Percentiles rank a stretch among this genome's conserved stretches.
phyloP scores from a whole-genome alignment of 2,113 vertebrate genomes.

The Dendrocopos noguchii region DNA sequence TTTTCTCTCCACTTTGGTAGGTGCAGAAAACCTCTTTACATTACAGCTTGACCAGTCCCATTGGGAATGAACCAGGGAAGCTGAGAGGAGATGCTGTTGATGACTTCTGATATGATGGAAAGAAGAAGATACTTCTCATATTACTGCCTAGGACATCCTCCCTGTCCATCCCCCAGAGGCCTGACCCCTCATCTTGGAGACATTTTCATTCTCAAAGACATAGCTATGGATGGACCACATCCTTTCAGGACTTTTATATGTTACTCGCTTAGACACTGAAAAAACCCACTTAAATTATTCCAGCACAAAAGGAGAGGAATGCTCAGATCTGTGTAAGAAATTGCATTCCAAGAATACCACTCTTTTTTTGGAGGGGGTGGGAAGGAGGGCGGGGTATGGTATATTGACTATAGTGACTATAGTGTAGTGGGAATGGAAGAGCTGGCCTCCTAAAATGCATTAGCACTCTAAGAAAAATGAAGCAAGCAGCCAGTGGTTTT shows the following conservation, averaged over 20 bases:
- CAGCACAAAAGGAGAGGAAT: not conserved
- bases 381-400: too few species aligned
- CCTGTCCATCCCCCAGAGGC: not conserved
- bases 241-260: not conserved
- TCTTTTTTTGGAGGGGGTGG: not conserved
- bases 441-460: not conserved
- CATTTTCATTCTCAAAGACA: not conserved
- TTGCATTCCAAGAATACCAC: not conserved
- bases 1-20: not conserved
- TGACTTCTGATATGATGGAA: not conserved
- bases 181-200: not conserved
- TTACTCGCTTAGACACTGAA: not conserved
- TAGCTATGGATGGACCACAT: not conserved
- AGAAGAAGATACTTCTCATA: not conserved
- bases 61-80: not conserved
- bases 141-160: not conserved
- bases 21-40: not conserved
- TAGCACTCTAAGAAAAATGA: not conserved
- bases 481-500: not conserved
- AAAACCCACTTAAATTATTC: not conserved
- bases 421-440: not conserved
- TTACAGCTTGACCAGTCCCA: not conserved
- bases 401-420: accelerated
- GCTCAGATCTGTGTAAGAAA: not conserved
- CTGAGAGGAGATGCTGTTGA: not conserved